Evolutionary conservation across 1,140 invertebrate genomes (phyloP).

Genomic region (Solenopsis invicta): DNA sequence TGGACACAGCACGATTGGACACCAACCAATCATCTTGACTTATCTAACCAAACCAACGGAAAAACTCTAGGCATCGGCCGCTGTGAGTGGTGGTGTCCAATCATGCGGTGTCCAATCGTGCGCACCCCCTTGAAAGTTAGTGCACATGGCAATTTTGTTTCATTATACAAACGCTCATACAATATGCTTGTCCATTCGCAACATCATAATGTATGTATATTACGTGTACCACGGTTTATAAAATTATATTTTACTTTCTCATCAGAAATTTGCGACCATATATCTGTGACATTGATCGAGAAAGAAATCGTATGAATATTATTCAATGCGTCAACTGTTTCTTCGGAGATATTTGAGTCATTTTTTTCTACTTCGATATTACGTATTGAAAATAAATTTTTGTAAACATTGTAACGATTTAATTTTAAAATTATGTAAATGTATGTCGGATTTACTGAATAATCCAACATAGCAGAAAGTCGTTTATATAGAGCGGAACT

Average conservation of each 20-base stretch:
- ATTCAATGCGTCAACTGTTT: neutral
- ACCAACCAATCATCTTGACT: too few relatives aligned
- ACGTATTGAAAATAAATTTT: constrained; percentile 8
- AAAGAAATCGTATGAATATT: neutral
- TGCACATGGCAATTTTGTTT: too few relatives aligned
- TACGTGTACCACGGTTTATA: constrained; percentile 23
- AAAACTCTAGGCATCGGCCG: too few relatives aligned
- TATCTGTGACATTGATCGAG: too few relatives aligned
- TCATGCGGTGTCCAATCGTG: too few relatives aligned
- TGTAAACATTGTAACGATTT: constrained; percentile 3
- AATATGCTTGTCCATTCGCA: too few relatives aligned
- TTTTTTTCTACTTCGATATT: neutral
- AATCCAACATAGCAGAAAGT: constrained; percentile 3
- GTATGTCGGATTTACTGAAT: neutral
- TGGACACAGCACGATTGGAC: too few relatives aligned
- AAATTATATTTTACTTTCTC: constrained; percentile 16
- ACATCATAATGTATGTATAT: neutral
- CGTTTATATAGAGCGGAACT: neutral
- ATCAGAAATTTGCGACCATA: neutral
- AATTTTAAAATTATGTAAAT: constrained; percentile 24
- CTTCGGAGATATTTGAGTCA: too few relatives aligned
- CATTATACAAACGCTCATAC: too few relatives aligned
- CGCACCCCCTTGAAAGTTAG: too few relatives aligned
- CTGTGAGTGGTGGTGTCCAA: too few relatives aligned
- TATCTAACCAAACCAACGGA: too few relatives aligned